Evolutionary conservation across 2,888 invertebrate genomes (phyloP).

Genomic region (Cosmia pyralina): DNA sequence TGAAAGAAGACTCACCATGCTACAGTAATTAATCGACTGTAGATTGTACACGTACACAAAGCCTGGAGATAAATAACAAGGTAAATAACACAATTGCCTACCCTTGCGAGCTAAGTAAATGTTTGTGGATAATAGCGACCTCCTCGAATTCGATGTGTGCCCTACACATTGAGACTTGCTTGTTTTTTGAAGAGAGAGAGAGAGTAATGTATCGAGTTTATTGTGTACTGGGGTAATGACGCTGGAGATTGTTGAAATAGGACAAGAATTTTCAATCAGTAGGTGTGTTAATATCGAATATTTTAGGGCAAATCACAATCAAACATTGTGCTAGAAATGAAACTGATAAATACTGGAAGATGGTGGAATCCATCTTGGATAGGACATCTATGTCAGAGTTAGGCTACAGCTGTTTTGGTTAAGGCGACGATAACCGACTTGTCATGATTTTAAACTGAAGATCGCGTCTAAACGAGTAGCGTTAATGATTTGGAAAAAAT

Average conservation of each 20-base stretch:
- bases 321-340: not conserved
- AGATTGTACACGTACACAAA: slow-evolving; percentile 13
- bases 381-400: no score
- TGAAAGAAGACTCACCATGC: not conserved
- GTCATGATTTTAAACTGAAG: no score
- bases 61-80: slow-evolving; percentile 24
- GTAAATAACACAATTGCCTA: slow-evolving; percentile 50
- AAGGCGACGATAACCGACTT: no score
- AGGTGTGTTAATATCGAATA: not conserved
- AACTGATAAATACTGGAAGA: not conserved
- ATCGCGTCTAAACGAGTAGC: no score
- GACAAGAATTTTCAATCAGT: slow-evolving; percentile 8
- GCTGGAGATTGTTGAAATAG: slow-evolving; percentile 9
- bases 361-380: not conserved
- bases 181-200: slow-evolving; percentile 22
- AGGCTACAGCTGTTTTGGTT: no score
- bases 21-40: slow-evolving; percentile 8
- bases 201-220: slow-evolving; percentile 22
- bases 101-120: slow-evolving; percentile 50
- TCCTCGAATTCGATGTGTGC: slow-evolving; percentile 20
- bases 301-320: no score
- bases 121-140: slow-evolving; percentile 39
- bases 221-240: slow-evolving; percentile 7
- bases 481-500: no score
- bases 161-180: not conserved